Evolutionary conservation across 2,888 invertebrate species (phyloP), one percentile per base, ranked within the genome.

Genomic region (Agrypnus murinus): DNA sequence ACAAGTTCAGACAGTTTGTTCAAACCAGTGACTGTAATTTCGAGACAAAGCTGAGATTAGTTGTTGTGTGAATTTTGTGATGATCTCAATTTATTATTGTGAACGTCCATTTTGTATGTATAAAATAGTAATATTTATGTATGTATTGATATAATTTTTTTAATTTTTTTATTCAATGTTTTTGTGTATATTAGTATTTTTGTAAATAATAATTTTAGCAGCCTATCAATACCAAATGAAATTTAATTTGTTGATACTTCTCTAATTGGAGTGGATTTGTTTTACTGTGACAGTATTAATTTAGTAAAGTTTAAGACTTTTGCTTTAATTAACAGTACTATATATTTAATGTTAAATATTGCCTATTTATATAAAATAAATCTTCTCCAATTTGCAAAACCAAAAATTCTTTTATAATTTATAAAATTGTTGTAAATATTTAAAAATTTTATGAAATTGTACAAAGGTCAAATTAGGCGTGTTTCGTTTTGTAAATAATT

Each of bases 21-120:
- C 74, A 85, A 85, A 78, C 85, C 85, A 3, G 81, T 86, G 38
- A 82, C 85, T 8, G 81, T 85, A 19, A 77, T 84, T 69, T 81
- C 84, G 9, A 81, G 84, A 71, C 82, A 81, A 63, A 81, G 81
- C 76, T 83, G 79, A 79, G 7, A 55, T 15, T 38, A 17, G 55
- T 36, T 25, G 10, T 17, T 5, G 10, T n/a, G 10, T 10, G 10
- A 36, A 6, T 9, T 7, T 8, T 14, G 12, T 38, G 43, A 40
- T 68, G 68, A 68, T 40, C 63, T 45, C 69, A 43, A 50, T 25
- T 25, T 25, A 25, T 25, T 25, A 34, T 50, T 34, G 15, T 45
- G 40, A 60, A 60, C 53, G 66, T 68, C 65, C 58, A 43, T 14
- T 58, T 63, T 48, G 45, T 40, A 40, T 40, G 7, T 4, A 40